A percentile compares a stretch with the other conserved stretches of the same genome.
These are phyloP conservation scores for Apeira syringaria DNA, from an alignment of 2,888 invertebrate genomes.

Conservation along the genomic window DNA sequence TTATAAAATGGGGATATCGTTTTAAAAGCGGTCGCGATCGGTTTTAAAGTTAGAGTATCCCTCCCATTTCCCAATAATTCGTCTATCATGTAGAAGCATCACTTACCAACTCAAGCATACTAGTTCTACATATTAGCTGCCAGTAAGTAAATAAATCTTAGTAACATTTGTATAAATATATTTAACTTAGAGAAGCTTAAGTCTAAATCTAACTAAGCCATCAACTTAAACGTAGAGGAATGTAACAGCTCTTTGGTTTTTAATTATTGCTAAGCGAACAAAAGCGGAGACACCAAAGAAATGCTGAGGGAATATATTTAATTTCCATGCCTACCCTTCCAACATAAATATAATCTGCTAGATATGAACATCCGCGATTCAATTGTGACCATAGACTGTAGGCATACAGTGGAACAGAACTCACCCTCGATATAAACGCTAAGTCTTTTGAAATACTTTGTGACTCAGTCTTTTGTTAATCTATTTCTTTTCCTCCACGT, in stretches of 20 bases:
- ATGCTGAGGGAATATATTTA: slow-evolving; percentile 14
- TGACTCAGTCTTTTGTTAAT: slow-evolving; percentile 52
- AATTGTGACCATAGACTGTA: slow-evolving; percentile 8
- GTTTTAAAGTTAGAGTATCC: no score
- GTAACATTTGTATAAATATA: slow-evolving; percentile 13
- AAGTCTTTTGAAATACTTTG: slow-evolving; percentile 49
- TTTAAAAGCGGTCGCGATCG: no score
- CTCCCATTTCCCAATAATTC: no score
- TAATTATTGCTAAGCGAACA: slow-evolving; percentile 50
- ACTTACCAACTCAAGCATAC: background rate
- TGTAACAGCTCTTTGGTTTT: slow-evolving; percentile 60
- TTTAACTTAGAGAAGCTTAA: slow-evolving; percentile 14
- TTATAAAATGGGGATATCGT: no score
- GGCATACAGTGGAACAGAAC: slow-evolving; percentile 18
- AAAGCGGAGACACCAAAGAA: slow-evolving; percentile 37
- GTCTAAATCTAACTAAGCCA: slow-evolving; percentile 17
- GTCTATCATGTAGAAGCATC: no score
- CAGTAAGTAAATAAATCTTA: slow-evolving; percentile 19
- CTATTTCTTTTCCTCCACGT: slow-evolving; percentile 60
- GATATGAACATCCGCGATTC: background rate
- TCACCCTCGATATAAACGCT: slow-evolving; percentile 9
- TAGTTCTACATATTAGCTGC: slow-evolving; percentile 11
- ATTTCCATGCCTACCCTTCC: slow-evolving; percentile 20
- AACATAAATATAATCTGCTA: slow-evolving; percentile 2
- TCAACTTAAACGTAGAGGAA: slow-evolving; percentile 27